Conservation (phyloP, 2,113 vertebrate species). For the Bubo blakistoni region DNA sequence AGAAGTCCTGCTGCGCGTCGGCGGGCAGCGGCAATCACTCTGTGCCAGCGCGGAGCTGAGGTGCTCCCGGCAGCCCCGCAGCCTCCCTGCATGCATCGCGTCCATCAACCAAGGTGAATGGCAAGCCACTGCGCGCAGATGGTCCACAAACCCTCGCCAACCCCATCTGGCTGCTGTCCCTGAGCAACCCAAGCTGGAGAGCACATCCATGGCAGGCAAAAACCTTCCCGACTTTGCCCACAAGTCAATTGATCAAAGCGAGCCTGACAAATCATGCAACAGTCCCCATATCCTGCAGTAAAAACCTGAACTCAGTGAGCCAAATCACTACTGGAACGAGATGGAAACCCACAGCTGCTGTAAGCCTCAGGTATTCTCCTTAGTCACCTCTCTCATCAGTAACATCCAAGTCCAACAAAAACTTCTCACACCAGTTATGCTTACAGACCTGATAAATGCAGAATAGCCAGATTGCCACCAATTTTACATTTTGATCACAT, state of each 20-base stretch:
- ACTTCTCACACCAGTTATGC: neutral
- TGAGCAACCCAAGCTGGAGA: neutral
- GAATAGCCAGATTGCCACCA: neutral
- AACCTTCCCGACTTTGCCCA: neutral
- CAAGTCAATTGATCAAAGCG: neutral
- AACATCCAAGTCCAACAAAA: neutral
- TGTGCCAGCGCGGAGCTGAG: neutral
- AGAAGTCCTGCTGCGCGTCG: neutral
- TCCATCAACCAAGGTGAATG: fast-evolving
- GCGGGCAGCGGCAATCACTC: fast-evolving
- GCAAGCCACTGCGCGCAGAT: neutral
- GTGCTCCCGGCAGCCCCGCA: neutral
- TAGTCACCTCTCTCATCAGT: neutral
- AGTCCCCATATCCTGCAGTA: fast-evolving
- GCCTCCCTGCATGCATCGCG: fast-evolving
- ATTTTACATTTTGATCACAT: too few species aligned
- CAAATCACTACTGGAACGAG: neutral
- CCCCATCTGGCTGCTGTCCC: neutral
- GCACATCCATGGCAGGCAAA: neutral
- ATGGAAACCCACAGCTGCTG: neutral
- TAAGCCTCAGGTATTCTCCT: neutral
- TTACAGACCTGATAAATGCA: neutral
- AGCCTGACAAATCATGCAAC: neutral
- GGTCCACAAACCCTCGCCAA: neutral
- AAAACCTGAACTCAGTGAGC: neutral